phyloP scores from a whole-genome alignment of 2,797 vertebrate genomes.

The Alca torda region DNA sequence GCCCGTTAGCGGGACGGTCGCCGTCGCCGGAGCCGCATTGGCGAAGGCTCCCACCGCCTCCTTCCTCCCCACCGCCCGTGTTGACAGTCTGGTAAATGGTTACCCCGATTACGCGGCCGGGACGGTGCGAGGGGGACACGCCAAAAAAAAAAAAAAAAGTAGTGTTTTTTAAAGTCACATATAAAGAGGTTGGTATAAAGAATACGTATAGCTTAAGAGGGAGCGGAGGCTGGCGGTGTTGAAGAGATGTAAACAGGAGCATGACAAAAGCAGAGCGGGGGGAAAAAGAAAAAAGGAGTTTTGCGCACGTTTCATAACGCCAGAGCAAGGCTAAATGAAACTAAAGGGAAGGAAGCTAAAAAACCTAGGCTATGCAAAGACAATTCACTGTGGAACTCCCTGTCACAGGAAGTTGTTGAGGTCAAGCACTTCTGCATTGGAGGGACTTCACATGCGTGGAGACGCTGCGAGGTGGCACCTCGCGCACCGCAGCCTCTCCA shows the following conservation, averaged over 20 bases:
- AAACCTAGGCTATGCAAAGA: neutral
- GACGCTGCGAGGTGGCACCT: neutral
- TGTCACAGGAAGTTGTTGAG: constrained; percentile 59
- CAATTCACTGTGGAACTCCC: constrained; percentile 27
- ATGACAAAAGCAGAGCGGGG: neutral
- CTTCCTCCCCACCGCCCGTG: neutral
- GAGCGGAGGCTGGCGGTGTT: neutral
- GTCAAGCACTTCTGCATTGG: constrained; percentile 45
- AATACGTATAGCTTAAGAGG: neutral
- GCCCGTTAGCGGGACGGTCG: neutral
- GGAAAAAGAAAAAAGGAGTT: neutral
- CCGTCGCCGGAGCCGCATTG: neutral
- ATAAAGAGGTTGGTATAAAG: neutral
- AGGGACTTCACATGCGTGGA: neutral
- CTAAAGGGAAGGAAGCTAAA: constrained; percentile 33
- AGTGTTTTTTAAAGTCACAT: neutral
- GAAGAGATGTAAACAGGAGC: neutral
- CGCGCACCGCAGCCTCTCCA: neutral
- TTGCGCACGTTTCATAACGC: neutral
- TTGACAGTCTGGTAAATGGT: constrained; percentile 18
- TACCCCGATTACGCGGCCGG: neutral
- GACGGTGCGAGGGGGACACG: neutral
- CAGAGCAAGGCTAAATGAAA: neutral
- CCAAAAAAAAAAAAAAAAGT: neutral
- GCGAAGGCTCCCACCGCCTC: neutral